Evolutionary conservation across 2,888 invertebrate species (phyloP).

Genomic region (Pterostichus niger): DNA sequence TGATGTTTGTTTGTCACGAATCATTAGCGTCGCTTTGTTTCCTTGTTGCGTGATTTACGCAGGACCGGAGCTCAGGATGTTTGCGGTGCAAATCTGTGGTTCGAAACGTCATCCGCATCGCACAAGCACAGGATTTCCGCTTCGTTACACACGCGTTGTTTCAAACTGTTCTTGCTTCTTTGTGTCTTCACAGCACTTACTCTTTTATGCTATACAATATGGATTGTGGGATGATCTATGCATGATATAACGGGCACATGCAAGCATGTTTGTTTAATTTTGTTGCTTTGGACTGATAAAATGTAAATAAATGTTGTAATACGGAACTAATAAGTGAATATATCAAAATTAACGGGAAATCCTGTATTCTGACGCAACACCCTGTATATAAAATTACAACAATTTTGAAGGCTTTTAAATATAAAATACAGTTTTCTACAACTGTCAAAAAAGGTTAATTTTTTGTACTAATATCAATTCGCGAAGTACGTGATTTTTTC

Average conservation of each 20-base stretch:
- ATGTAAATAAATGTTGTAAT: no score
- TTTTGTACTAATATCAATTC: no score
- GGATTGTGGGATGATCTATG: neutral
- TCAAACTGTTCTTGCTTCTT: conserved; percentile 7
- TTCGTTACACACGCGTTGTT: conserved; percentile 34
- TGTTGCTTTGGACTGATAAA: neutral
- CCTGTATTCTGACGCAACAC: no score
- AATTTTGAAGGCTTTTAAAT: no score
- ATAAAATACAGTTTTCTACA: no score
- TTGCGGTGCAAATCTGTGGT: conserved; percentile 55
- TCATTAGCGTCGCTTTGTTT: neutral
- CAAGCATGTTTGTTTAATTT: neutral
- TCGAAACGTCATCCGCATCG: conserved; percentile 20
- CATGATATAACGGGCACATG: neutral
- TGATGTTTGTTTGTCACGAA: neutral
- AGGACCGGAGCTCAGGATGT: conserved; percentile 17
- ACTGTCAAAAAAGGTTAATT: no score
- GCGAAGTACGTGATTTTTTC: no score
- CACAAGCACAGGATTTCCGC: conserved; percentile 47
- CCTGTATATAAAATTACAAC: no score
- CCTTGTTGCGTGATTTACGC: neutral
- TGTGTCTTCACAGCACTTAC: no score
- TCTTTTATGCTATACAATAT: no score
- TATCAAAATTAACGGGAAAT: no score
- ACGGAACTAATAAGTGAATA: no score